Evolutionary conservation across 2,797 vertebrate species (phyloP), one percentile per base, ranked within the genome.

Genomic region (Spinibarbus caldwelli): DNA sequence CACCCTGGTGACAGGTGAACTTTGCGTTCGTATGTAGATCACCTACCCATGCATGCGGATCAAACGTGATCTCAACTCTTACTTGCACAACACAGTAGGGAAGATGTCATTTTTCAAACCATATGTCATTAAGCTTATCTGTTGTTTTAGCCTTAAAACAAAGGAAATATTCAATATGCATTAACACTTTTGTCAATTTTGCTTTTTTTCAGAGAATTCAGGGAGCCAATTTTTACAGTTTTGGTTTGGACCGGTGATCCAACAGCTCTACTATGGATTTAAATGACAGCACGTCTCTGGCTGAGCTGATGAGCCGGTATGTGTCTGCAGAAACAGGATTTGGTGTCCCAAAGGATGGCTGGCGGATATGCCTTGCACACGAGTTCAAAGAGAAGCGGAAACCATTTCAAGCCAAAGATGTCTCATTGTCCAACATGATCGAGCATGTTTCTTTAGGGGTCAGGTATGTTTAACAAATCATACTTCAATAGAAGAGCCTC

Each of bases 361-460:
- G 98, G 98, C 93, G 98, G 8, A 96, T 98, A 88, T 99, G 98
- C 88, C 90, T 99, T 89, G 97, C 96, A 0, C 97, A 98, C 1
- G 96, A 97, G 89, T 99, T 98, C 92, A 94, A 94, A 88, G 97
- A 99, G 94, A 97, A 95, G 93, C 95, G 98, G 82, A 97, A 97
- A 87, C 98, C 98, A 1, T 97, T 97, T 87, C 94, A 97, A 31
- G 95, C 96, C 6, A 95, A 93, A 79, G 94, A 99, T 38, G 91
- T 99, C 76, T 96, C 97, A 0, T 85, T 97, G 64, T 93, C 94
- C 67, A 94, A 98, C 62, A 62, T 96, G 82, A 41, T 96, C 77
- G 92, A 95, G 75, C 96, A 99, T 86, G 0, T 98, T 3, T 97
- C 97, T 79, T 91, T 99, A 64, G 96, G 92, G 8, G 80, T 98